Percentiles rank a stretch among this genome's conserved stretches.
phyloP scores from a whole-genome alignment of 1,140 invertebrate species.

The Geopemphigus sp. region DNA sequence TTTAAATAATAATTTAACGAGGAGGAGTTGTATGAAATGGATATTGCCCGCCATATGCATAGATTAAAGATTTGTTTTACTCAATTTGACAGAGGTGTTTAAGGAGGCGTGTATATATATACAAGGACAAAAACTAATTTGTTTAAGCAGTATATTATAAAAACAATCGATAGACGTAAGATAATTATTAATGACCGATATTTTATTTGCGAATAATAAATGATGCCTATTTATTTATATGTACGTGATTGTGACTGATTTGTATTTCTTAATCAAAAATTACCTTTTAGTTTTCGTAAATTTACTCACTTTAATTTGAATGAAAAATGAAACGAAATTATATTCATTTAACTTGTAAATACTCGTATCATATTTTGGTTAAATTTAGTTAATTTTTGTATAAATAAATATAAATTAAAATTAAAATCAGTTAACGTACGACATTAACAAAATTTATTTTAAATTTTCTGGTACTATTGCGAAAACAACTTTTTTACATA shows the following conservation, averaged over 20 bases:
- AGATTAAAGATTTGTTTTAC: conserved; percentile 39
- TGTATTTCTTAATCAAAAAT: background rate
- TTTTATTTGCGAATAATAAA: background rate
- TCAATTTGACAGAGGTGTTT: conserved; percentile 14
- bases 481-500: background rate
- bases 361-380: too few relatives aligned
- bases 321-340: background rate
- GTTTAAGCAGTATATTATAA: conserved; percentile 11
- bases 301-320: background rate
- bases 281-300: background rate
- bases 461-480: too few relatives aligned
- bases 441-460: too few relatives aligned
- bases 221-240: background rate
- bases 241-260: background rate
- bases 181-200: background rate
- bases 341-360: background rate
- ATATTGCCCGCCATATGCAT: conserved; percentile 13
- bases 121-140: conserved; percentile 45
- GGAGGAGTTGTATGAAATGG: conserved; percentile 30
- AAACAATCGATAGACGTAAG: background rate
- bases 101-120: background rate
- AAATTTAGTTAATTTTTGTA: too few relatives aligned
- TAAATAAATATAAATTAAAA: too few relatives aligned
- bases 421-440: too few relatives aligned
- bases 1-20: conserved; percentile 21